Conservation (phyloP, 1,140 invertebrate species). For the Diplogasteroides magnus region DNA sequence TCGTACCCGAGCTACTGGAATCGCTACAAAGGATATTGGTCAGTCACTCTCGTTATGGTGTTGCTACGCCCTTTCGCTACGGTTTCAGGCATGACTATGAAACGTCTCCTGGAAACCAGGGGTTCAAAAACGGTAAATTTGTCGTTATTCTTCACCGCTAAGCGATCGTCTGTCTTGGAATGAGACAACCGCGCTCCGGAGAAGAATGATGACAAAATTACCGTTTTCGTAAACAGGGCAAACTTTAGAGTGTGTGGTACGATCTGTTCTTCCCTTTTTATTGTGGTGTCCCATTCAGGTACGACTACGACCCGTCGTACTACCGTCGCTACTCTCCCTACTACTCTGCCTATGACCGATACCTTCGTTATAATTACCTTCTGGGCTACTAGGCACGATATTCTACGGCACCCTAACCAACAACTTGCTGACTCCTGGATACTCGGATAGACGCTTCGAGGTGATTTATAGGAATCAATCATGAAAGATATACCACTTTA, state of each 20-base stretch:
- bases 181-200: no score
- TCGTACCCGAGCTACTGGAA: slow-evolving; percentile 24
- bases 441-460: slow-evolving; percentile 36
- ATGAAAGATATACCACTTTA: no score
- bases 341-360: slow-evolving; percentile 17
- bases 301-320: slow-evolving; percentile 33
- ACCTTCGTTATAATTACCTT: slow-evolving; percentile 23
- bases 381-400: slow-evolving; percentile 24
- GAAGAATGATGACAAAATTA: no score
- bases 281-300: slow-evolving; percentile 9
- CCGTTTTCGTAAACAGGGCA: neutral
- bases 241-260: neutral
- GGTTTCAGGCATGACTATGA: neutral
- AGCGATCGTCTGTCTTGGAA: no score
- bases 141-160: no score
- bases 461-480: no score
- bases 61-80: neutral
- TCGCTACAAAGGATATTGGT: slow-evolving; percentile 33
- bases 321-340: slow-evolving; percentile 30
- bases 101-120: neutral
- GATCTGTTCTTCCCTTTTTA: neutral
- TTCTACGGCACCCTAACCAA: slow-evolving; percentile 31
- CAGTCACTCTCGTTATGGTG: neutral
- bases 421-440: slow-evolving; percentile 33
- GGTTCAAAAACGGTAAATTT: no score